Percentiles rank a stretch among this genome's conserved stretches.
These are phyloP conservation scores for Channa striata DNA, from an alignment of 2,797 vertebrate species.

Conservation along the genomic window DNA sequence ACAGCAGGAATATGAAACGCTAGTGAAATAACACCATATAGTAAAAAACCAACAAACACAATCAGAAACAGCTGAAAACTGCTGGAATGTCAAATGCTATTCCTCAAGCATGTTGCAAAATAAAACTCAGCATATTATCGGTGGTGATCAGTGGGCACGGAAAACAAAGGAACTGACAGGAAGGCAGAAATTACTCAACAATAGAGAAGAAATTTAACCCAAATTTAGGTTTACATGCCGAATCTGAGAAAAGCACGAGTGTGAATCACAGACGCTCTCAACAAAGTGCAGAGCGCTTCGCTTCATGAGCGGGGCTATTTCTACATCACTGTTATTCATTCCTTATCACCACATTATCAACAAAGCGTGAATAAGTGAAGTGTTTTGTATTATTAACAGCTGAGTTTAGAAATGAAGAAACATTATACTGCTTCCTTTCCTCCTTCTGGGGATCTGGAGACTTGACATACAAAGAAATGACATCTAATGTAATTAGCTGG, in stretches of 20 bases:
- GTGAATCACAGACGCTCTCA: conserved; percentile 38
- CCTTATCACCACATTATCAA: conserved; percentile 59
- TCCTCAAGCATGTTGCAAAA: conserved; percentile 11
- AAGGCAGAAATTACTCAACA: conserved; percentile 37
- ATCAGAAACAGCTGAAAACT: conserved; percentile 14
- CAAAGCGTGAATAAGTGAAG: conserved; percentile 48
- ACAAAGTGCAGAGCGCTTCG: conserved; percentile 17
- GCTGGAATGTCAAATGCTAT: conserved; percentile 7
- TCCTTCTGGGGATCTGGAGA: conserved; percentile 10
- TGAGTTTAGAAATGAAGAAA: conserved; percentile 51
- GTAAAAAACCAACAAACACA: conserved; percentile 5
- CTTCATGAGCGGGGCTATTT: conserved; percentile 36
- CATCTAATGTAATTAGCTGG: background rate
- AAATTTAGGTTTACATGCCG: conserved; percentile 27
- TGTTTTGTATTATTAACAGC: conserved; percentile 58
- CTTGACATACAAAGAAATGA: conserved; percentile 2
- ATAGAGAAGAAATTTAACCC: conserved; percentile 29
- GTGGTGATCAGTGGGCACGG: conserved; percentile 31
- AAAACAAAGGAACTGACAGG: conserved; percentile 39
- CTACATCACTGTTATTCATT: conserved; percentile 57
- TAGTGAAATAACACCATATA: conserved; percentile 14
- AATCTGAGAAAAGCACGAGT: conserved; percentile 40
- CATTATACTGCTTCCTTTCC: conserved; percentile 23
- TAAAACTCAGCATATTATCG: conserved; percentile 32
- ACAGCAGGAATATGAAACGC: conserved; percentile 6